Base-by-base conservation (phyloP, 2,113 vertebrate species). In the Pogona vitticeps region DNA sequence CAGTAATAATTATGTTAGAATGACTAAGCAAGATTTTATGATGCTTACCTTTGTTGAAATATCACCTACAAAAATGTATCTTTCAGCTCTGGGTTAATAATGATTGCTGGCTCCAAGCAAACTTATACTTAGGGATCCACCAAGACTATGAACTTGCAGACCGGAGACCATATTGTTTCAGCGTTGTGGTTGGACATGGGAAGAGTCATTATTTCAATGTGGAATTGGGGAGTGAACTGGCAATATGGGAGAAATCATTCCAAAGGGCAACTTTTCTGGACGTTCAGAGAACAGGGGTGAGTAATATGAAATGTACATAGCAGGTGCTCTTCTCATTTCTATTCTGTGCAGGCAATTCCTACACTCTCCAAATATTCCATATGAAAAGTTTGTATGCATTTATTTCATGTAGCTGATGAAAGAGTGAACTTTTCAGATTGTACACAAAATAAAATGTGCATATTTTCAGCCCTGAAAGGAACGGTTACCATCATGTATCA, bases 211-310 rank as follows among this genome's bases (percentile, higher is more conserved):
- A 96, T 95, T 99, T 98, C 94, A 96, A 96, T 1, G 98, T 98
- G 23, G 98, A 98, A 90, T 95, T 98, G 91, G 98, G 97, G 80
- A 96, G 92, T 7, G 98, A 99, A 84, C 92, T 99, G 83, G 97
- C 96, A 0, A 38, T 96, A 38, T 99, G 98, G 98, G 98, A 99
- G 94, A 98, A 96, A 93, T 96, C 98, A 23, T 99, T 99, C 94
- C 98, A 99, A 93, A 98, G 95, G 96, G 98, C 98, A 0, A 97
- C 97, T 78, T 99, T 98, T 96, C 90, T 97, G 96, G 98, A 99
- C 92, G 98, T 99, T 82, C 98, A 98, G 93, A 97, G 98, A 94
- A 96, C 96, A 33, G 94, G 96, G 95, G 98, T 98, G 94, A 98
- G 98, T 96, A 80, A 5, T 18, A 33, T 4, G 38, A 23, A 73